Base-by-base conservation (phyloP, 2,888 invertebrate genomes). In the Phortica okadai region DNA sequence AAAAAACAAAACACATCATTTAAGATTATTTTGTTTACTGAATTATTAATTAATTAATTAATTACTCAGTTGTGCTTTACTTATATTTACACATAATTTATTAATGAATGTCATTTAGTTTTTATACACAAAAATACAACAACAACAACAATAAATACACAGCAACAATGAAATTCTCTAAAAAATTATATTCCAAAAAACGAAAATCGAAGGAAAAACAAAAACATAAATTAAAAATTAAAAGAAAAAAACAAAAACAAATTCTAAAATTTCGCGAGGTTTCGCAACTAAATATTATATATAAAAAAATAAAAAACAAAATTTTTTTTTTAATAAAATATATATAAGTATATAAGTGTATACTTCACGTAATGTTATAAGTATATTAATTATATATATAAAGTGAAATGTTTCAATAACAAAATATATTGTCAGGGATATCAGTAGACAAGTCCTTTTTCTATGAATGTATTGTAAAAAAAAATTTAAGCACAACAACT, bases 131-230 rank as follows among this genome's bases (percentile, higher is more conserved):
- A 14, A 45, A 45, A 45, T 7, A 14, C 50, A 11, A 50, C 50
- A 21, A 73, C n/a, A 41, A 72, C 54, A 69, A 77, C 75, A 76
- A 80, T 76, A 75, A 77, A 75, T 50, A 42, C 11, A n/a, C 14
- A 67, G 6, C 41, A 33, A 66, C 69, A 78, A 77, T 77, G 14
- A 79, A 84, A 88, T 89, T 90, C 90, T 90, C 90, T 90, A 90
- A 89, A 89, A 88, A 82, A 86, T 85, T 74, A 84, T 84, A 88
- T 88, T 88, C 88, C 88, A 87, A 78, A 50, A 6, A 11, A 14
- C 50, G 33, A 33, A 33, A 50, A 50, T 50, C 50, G 50, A 50
- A 11, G 14, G 50, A 8, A 11, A 50, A 33, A 33, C 33, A 33
- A 33, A 56, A 56, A 56, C 14, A 56, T 25, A 62, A 62, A 62